Evolutionary conservation across 2,888 invertebrate genomes (phyloP).

Genomic region (Amphimallon solstitiale): DNA sequence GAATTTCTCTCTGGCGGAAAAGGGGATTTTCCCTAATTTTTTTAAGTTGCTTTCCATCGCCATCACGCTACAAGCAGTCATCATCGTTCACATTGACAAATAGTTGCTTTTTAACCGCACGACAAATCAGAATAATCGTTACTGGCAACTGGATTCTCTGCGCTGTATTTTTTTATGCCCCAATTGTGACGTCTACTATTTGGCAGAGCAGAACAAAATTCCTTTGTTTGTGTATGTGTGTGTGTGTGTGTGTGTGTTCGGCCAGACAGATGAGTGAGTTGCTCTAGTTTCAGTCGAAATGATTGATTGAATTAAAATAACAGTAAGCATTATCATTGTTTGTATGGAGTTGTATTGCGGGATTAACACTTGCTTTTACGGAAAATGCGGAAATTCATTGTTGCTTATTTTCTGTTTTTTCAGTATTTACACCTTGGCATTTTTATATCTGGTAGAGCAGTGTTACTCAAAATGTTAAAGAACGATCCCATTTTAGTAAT

Average conservation of each 20-base stretch:
- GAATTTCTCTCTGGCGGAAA: too few species aligned
- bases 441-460: too few species aligned
- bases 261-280: neutral
- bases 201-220: constrained; percentile 23
- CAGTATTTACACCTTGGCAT: too few species aligned
- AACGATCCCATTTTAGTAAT: too few species aligned
- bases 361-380: constrained; percentile 8
- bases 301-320: constrained; percentile 19
- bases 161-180: constrained; percentile 11
- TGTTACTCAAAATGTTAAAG: too few species aligned
- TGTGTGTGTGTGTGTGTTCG: too few species aligned
- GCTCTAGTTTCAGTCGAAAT: neutral
- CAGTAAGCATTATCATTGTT: constrained; percentile 10
- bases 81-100: constrained; percentile 6
- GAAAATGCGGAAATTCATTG: constrained; percentile 11
- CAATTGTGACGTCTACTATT: neutral
- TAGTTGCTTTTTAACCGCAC: constrained; percentile 18
- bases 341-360: constrained; percentile 2
- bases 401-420: too few species aligned
- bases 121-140: constrained; percentile 29
- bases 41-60: too few species aligned
- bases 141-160: neutral
- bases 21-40: too few species aligned
- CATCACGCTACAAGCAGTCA: too few species aligned
- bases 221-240: too few species aligned